phyloP scores from a whole-genome alignment of 2,888 invertebrate species.

The Charanyca ferruginea region DNA sequence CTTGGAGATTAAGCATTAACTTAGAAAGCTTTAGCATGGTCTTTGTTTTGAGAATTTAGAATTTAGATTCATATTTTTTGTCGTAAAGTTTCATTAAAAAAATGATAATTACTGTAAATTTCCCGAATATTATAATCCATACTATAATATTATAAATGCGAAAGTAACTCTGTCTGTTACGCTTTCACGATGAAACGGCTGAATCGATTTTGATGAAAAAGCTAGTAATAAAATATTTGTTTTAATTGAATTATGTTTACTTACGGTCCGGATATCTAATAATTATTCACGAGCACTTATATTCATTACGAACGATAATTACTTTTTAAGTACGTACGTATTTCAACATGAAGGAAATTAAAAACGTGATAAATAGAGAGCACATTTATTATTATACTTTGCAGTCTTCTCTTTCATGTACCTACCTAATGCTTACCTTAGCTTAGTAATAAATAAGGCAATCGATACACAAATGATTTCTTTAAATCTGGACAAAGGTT shows the following conservation, averaged over 20 bases:
- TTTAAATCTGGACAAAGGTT: background rate
- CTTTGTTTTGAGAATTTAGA: background rate
- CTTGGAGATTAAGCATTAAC: conserved; percentile 38
- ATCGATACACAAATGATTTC: background rate
- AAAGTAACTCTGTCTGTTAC: too few relatives aligned
- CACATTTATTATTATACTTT: conserved; percentile 17
- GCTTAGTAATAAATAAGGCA: background rate
- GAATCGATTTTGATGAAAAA: too few relatives aligned
- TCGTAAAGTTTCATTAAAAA: too few relatives aligned
- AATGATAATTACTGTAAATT: too few relatives aligned
- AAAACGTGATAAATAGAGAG: conserved; percentile 40
- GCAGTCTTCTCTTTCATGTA: conserved; percentile 27
- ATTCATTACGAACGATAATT: conserved; percentile 38
- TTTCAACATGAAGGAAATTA: conserved; percentile 51
- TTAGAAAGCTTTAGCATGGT: conserved; percentile 15
- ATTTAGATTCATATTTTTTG: too few relatives aligned
- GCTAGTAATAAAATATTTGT: background rate
- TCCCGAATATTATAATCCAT: too few relatives aligned
- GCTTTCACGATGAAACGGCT: too few relatives aligned
- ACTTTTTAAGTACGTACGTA: conserved; percentile 35
- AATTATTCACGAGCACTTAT: conserved; percentile 18
- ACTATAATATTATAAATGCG: too few relatives aligned
- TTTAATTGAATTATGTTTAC: background rate
- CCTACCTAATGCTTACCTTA: background rate
- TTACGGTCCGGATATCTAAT: background rate